Percentiles rank a stretch among this genome's conserved stretches.
These are phyloP conservation scores for Willowsia nigromaculata DNA, from an alignment of 2,888 invertebrate species.

Conservation along the genomic window DNA sequence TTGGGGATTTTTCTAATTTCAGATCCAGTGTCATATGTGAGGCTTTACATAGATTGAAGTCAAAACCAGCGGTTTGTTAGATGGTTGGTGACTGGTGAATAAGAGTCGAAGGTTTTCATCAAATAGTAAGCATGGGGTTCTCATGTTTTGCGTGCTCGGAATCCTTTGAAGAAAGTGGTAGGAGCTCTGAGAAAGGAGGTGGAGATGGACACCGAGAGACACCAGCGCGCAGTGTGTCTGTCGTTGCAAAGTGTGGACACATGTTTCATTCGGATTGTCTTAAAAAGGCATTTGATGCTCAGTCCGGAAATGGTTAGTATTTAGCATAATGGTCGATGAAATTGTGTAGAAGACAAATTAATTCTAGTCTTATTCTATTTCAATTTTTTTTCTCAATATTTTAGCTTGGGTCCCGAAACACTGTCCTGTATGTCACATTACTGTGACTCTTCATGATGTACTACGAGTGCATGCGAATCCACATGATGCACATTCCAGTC, in stretches of 20 bases:
- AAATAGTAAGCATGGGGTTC: conserved; percentile 54
- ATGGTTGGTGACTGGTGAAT: neutral
- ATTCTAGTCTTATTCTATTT: neutral
- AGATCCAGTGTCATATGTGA: neutral
- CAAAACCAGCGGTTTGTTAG: neutral
- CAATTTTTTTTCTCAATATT: neutral
- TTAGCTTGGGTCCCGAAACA: conserved; percentile 58
- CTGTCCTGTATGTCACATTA: conserved; percentile 53
- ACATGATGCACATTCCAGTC: neutral
- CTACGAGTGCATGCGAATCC: conserved; percentile 47
- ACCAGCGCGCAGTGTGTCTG: neutral
- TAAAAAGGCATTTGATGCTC: neutral
- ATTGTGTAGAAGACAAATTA: too few relatives aligned
- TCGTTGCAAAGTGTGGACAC: conserved; percentile 68
- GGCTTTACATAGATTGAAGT: too few relatives aligned
- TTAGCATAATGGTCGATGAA: neutral
- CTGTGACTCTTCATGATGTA: conserved; percentile 41
- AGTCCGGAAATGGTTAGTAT: conserved; percentile 1
- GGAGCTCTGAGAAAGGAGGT: neutral
- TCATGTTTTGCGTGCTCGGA: conserved; percentile 59
- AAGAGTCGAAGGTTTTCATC: neutral
- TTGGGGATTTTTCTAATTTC: neutral
- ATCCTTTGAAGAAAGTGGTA: neutral
- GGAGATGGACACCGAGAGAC: neutral
- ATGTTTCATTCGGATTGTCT: conserved; percentile 67